Evolutionary conservation across 2,797 vertebrate genomes (phyloP).

Genomic region (Sciurus carolinensis): DNA sequence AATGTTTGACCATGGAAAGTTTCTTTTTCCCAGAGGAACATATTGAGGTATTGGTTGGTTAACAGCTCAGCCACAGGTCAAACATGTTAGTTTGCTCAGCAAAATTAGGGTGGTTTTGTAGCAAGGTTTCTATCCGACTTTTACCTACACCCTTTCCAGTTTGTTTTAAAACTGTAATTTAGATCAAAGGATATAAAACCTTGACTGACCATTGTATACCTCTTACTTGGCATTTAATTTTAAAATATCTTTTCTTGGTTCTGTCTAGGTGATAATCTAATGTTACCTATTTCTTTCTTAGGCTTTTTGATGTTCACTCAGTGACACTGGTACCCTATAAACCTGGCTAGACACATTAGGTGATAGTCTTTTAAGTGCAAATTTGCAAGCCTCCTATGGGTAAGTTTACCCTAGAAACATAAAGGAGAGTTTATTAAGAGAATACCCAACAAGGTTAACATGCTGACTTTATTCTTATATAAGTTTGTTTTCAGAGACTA

Average conservation of each 20-base stretch:
- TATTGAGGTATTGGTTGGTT: neutral
- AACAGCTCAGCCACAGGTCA: neutral
- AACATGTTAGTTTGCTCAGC: neutral
- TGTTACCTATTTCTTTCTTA: slow-evolving; percentile 23
- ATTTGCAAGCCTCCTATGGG: neutral
- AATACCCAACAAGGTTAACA: neutral
- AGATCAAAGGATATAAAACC: slow-evolving; percentile 2
- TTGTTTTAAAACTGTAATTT: slow-evolving; percentile 52
- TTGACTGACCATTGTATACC: neutral
- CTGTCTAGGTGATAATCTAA: neutral
- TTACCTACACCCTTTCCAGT: neutral
- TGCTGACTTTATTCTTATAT: neutral
- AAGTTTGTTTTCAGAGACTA: slow-evolving; percentile 5
- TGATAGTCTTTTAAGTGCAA: neutral
- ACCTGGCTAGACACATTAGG: neutral
- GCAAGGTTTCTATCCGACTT: neutral
- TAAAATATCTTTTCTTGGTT: slow-evolving; percentile 34
- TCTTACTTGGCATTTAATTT: slow-evolving; percentile 47
- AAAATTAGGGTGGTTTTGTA: neutral
- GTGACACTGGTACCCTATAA: neutral
- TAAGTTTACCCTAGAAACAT: neutral
- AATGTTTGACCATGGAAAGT: neutral
- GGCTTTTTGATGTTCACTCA: neutral
- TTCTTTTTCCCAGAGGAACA: neutral
- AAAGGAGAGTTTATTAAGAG: neutral